Percentiles rank a stretch among this genome's conserved stretches.
These are phyloP conservation scores for Myiotriccus ornatus DNA, from an alignment of 2,797 vertebrate genomes.

Conservation along the genomic window DNA sequence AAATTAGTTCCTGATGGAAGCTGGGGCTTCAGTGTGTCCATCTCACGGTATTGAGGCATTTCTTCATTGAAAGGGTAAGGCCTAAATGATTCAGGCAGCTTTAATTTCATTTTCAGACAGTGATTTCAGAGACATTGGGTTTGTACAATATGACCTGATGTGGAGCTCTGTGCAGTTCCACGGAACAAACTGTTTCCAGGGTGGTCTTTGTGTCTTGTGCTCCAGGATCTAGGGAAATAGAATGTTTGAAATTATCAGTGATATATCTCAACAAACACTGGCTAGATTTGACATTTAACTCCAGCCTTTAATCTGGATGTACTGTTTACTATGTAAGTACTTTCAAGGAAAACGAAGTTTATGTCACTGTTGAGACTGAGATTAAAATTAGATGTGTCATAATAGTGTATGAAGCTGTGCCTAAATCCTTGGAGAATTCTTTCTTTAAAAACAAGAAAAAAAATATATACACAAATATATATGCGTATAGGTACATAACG, in stretches of 20 bases:
- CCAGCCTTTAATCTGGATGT: background rate
- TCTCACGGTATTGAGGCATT: background rate
- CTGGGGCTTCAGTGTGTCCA: background rate
- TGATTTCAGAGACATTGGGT: background rate
- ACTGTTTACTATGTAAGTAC: background rate
- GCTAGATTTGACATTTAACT: background rate
- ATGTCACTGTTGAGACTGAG: background rate
- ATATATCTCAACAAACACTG: background rate
- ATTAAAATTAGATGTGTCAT: background rate
- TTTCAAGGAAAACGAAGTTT: background rate
- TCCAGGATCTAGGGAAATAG: background rate
- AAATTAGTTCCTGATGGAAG: background rate
- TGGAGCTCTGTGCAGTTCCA: background rate
- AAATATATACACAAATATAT: background rate
- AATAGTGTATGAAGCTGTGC: background rate
- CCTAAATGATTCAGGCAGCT: background rate
- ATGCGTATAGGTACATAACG: no score
- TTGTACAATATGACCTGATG: background rate
- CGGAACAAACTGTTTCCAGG: background rate
- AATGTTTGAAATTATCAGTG: background rate
- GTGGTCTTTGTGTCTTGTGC: background rate
- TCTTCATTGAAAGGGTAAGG: background rate
- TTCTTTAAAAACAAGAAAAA: background rate
- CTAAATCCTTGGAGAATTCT: background rate
- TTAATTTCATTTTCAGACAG: background rate